A percentile compares a stretch with the other conserved stretches of the same genome.
These are phyloP conservation scores for Dryobota labecula DNA, from an alignment of 2,888 invertebrate species.

Conservation along the genomic window DNA sequence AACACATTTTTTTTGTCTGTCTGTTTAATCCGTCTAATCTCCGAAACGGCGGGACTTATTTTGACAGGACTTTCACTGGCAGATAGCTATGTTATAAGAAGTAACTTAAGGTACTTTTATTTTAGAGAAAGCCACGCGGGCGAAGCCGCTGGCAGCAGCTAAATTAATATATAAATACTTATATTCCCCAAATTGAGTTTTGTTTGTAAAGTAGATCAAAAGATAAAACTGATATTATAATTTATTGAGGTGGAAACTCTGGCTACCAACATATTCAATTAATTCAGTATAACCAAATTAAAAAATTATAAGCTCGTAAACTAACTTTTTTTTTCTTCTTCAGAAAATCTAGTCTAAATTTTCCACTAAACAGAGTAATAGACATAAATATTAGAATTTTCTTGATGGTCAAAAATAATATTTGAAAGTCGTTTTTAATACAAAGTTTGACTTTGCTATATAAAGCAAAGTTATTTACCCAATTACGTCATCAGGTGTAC, in stretches of 20 bases:
- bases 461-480: conserved; percentile 48
- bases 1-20: no score
- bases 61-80: no score
- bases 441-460: conserved; percentile 40
- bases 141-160: no score
- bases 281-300: background rate
- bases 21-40: no score
- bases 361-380: background rate
- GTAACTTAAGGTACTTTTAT: no score
- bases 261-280: background rate
- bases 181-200: no score
- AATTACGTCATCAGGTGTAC: conserved; percentile 60
- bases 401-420: conserved; percentile 3
- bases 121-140: no score
- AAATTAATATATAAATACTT: no score
- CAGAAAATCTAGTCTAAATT: background rate
- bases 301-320: background rate
- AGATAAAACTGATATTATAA: background rate
- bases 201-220: background rate
- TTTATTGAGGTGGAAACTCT: background rate
- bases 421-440: conserved; percentile 40
- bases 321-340: no score
- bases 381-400: background rate
- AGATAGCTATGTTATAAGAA: no score
- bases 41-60: no score